Percentiles rank a stretch among this genome's conserved stretches.
These are phyloP conservation scores for Orius insidiosus DNA, from an alignment of 1,140 invertebrate genomes.

Conservation along the genomic window DNA sequence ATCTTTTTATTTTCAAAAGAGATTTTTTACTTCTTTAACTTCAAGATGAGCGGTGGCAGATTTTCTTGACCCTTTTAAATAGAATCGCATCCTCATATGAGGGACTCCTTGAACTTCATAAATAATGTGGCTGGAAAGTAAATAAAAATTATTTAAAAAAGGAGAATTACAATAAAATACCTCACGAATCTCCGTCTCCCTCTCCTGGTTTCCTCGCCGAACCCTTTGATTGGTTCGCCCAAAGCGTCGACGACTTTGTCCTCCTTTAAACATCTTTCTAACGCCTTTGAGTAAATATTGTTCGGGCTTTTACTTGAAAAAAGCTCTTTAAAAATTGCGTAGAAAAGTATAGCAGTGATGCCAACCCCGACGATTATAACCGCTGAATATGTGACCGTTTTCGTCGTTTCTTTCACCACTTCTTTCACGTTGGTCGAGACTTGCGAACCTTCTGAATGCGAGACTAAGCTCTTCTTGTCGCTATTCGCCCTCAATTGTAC, in stretches of 20 bases:
- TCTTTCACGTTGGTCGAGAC: slow-evolving; percentile 42
- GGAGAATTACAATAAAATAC: slow-evolving; percentile 23
- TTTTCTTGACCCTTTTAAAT: slow-evolving; percentile 62
- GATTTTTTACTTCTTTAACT: slow-evolving; percentile 52
- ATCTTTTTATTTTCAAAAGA: slow-evolving; percentile 11
- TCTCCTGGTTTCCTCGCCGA: slow-evolving; percentile 64
- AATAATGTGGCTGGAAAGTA: slow-evolving; percentile 46
- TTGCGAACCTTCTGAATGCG: slow-evolving; percentile 12
- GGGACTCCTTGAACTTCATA: slow-evolving; percentile 56
- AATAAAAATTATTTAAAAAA: slow-evolving; percentile 13
- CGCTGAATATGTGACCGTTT: slow-evolving; percentile 61
- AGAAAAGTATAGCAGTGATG: slow-evolving; percentile 61
- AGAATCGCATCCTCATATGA: slow-evolving; percentile 75
- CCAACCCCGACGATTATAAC: slow-evolving; percentile 63
- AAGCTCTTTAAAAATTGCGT: slow-evolving; percentile 63
- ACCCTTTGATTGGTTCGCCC: slow-evolving; percentile 74
- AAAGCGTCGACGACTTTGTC: slow-evolving; percentile 50
- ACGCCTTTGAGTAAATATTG: slow-evolving; percentile 61
- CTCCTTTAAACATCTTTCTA: slow-evolving; percentile 53
- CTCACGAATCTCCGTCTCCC: slow-evolving; percentile 47
- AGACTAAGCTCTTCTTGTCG: no score
- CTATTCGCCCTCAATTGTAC: no score
- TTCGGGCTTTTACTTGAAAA: slow-evolving; percentile 75
- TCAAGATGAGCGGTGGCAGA: slow-evolving; percentile 71
- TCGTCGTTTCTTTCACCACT: slow-evolving; percentile 72